Percentiles rank a stretch among this genome's conserved stretches.
Evolutionary conservation across 2,113 vertebrate genomes (phyloP).

Genomic region (Clarias gariepinus): DNA sequence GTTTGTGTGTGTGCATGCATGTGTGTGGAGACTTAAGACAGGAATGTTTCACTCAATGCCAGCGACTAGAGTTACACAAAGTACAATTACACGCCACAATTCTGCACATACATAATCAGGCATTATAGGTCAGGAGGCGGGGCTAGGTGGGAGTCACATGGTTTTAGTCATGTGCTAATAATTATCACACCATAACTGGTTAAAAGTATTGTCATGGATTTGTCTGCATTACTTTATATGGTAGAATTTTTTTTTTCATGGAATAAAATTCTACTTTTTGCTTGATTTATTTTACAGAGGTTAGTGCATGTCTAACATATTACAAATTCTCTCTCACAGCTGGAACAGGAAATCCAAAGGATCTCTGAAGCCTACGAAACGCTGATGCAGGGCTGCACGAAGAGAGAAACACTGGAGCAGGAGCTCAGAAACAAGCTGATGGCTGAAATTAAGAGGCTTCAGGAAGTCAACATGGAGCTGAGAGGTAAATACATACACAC

Average conservation of each 20-base stretch:
- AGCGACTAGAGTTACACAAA: background rate
- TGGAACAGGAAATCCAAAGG: constrained; percentile 91
- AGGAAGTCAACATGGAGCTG: constrained; percentile 93
- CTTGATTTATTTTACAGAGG: background rate
- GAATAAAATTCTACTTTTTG: background rate
- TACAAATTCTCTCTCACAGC: constrained; percentile 64
- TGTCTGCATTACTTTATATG: background rate
- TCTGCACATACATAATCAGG: background rate
- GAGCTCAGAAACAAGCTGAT: constrained; percentile 92
- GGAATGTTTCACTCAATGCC: background rate
- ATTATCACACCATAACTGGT: background rate
- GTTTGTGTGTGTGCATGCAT: constrained; percentile 36
- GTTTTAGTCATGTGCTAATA: background rate
- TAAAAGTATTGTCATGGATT: background rate
- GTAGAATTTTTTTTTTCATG: background rate
- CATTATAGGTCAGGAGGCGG: background rate
- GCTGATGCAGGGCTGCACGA: constrained; percentile 87
- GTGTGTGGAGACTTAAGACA: background rate
- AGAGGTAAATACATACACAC: constrained; percentile 74
- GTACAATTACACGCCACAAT: background rate
- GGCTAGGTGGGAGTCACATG: background rate
- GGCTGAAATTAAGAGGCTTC: constrained; percentile 87
- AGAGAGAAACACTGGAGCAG: constrained; percentile 91
- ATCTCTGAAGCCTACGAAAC: constrained; percentile 93
- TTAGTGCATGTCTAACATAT: background rate